A percentile compares a stretch with the other conserved stretches of the same genome.
phyloP scores from a whole-genome alignment of 2,797 vertebrate species.

The Schizopygopsis malacanthus region DNA sequence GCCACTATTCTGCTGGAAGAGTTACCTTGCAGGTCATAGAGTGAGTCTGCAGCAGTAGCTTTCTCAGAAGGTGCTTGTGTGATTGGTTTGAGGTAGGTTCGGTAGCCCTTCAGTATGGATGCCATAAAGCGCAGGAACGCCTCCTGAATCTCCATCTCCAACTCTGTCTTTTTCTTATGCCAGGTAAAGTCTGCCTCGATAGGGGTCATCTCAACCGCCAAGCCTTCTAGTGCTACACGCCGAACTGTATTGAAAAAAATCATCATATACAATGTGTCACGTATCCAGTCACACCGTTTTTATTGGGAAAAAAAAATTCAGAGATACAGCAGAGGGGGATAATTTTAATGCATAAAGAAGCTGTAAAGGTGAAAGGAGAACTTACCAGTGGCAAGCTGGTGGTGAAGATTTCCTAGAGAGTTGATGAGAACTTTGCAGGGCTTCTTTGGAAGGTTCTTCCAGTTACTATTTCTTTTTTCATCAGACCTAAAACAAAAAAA shows the following conservation, averaged over 20 bases:
- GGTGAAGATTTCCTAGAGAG: conserved; percentile 87
- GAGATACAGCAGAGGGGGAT: neutral
- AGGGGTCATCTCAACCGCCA: conserved; percentile 91
- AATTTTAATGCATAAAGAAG: neutral
- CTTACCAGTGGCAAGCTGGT: conserved; percentile 86
- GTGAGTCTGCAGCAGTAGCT: conserved; percentile 92
- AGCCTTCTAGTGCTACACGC: conserved; percentile 79
- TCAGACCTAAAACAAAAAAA: conserved; percentile 83
- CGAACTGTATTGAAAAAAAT: conserved; percentile 71
- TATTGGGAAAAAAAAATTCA: neutral
- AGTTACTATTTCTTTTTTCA: conserved; percentile 91
- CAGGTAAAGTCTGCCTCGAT: conserved; percentile 96
- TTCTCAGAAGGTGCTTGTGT: conserved; percentile 95
- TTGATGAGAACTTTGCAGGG: conserved; percentile 90
- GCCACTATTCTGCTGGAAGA: neutral
- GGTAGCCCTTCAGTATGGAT: conserved; percentile 95
- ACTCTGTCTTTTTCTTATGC: conserved; percentile 91
- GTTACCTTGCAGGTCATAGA: conserved; percentile 94
- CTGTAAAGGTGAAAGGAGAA: neutral
- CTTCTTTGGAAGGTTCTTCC: conserved; percentile 98
- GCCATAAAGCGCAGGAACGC: conserved; percentile 96
- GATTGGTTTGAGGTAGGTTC: conserved; percentile 93
- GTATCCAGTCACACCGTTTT: neutral
- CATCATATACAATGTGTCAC: neutral
- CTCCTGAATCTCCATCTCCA: conserved; percentile 98